Conservation (phyloP, 2,888 invertebrate species). For the Patella pellucida region DNA sequence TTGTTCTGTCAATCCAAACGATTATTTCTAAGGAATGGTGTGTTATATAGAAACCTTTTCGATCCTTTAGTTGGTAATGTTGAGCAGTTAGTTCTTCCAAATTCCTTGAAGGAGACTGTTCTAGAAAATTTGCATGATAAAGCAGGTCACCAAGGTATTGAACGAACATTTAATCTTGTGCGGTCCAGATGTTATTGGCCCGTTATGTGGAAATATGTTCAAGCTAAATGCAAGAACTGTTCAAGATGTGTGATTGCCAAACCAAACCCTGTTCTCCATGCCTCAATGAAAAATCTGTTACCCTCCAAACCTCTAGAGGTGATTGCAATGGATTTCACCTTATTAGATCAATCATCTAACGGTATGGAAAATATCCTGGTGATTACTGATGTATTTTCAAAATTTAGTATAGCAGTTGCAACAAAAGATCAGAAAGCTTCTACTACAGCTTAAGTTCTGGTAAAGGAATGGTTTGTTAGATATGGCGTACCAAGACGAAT, state of each 20-base stretch:
- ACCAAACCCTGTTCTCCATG: not conserved
- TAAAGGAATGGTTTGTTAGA: constrained; percentile 24
- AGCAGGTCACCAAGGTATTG: no score
- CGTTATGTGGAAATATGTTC: constrained; percentile 3
- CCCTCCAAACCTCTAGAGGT: constrained; percentile 38
- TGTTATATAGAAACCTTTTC: no score
- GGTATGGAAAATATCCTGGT: constrained; percentile 44
- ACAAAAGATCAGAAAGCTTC: constrained; percentile 23
- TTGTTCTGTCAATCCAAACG: no score
- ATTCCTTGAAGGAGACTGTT: no score
- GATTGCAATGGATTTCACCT: constrained; percentile 43
- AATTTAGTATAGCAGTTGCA: constrained; percentile 20
- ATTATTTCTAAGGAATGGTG: no score
- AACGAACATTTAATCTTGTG: no score
- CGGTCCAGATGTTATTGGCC: no score
- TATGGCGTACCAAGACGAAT: constrained; percentile 27
- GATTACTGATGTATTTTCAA: constrained; percentile 42
- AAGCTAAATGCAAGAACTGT: constrained; percentile 31
- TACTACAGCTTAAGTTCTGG: constrained; percentile 14
- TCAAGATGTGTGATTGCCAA: constrained; percentile 37
- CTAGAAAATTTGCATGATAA: no score
- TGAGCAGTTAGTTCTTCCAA: constrained; percentile 18
- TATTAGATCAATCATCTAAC: constrained; percentile 32
- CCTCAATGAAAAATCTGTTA: constrained; percentile 26
- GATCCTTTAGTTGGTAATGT: constrained; percentile 14